Evolutionary conservation across 2,113 vertebrate genomes (phyloP).

Genomic region (Tringa solitaria): DNA sequence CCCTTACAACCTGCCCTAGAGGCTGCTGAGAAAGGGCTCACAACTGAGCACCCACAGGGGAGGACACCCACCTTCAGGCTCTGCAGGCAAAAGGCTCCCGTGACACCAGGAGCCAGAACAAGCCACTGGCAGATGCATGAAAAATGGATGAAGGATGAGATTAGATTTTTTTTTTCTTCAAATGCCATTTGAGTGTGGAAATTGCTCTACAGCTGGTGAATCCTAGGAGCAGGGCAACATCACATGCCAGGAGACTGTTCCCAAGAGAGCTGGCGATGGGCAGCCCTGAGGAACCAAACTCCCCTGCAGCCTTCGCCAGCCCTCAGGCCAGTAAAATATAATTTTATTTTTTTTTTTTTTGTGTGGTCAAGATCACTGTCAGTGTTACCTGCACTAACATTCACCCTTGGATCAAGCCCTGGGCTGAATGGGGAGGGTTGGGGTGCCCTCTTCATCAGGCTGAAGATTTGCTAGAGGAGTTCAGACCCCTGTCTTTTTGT

Average conservation of each 20-base stretch:
- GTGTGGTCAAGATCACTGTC: neutral
- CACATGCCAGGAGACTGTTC: neutral
- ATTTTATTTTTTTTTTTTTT: neutral
- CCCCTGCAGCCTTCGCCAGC: neutral
- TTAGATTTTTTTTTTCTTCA: neutral
- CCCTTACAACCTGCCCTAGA: neutral
- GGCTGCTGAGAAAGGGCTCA: neutral
- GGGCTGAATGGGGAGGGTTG: neutral
- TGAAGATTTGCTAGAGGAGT: neutral
- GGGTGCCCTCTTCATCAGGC: neutral
- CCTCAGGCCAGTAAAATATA: neutral
- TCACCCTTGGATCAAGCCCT: neutral
- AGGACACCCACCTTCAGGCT: neutral
- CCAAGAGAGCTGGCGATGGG: neutral
- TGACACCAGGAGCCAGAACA: neutral
- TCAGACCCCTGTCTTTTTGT: neutral
- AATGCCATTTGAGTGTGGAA: neutral
- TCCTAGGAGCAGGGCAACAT: rapidly evolving
- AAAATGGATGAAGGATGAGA: neutral
- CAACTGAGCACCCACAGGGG: rapidly evolving
- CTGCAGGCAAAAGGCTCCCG: neutral
- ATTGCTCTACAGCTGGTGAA: neutral
- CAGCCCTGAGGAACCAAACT: neutral
- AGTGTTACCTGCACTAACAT: too few species aligned
- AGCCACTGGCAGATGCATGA: neutral